These are phyloP conservation scores for Trididemnum clinides DNA, from an alignment of 23 tunicate genomes.

Conservation along the genomic window DNA sequence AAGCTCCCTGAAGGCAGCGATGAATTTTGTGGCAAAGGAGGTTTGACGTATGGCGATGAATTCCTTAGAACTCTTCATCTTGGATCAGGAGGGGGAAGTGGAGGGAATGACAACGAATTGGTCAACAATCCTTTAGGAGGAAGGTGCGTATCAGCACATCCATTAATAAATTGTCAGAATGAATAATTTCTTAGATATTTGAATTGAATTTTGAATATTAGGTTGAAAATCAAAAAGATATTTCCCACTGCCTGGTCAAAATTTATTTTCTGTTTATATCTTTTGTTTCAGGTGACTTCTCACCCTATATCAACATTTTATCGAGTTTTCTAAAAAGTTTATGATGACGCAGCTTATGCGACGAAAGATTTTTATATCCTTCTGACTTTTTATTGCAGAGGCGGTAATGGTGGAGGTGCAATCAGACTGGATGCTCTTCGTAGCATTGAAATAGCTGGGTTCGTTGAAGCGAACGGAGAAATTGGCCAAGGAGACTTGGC, in stretches of 20 bases:
- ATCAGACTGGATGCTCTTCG: conserved; percentile 35
- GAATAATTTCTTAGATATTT: too few relatives aligned
- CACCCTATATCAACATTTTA: too few relatives aligned
- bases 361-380: too few relatives aligned
- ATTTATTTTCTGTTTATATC: too few relatives aligned
- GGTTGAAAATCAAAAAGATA: too few relatives aligned
- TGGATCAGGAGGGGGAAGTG: conserved; percentile 58
- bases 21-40: conserved; percentile 45
- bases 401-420: conserved; percentile 54
- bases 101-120: conserved; percentile 32
- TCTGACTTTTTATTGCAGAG: conserved; percentile 28
- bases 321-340: too few relatives aligned
- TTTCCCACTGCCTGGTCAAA: too few relatives aligned
- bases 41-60: conserved; percentile 43
- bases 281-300: too few relatives aligned
- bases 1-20: too few relatives aligned
- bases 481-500: not conserved
- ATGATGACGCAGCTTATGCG: too few relatives aligned
- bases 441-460: not conserved
- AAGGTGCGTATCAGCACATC: not conserved
- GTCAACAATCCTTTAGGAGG: conserved; percentile 31
- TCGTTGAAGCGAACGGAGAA: not conserved
- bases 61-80: conserved; percentile 11
- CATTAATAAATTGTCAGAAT: too few relatives aligned
- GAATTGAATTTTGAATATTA: too few relatives aligned